Evolutionary conservation across 92 coral and sea anemone species (phyloP), one percentile per base, ranked within the genome.

Genomic region (Chrysogorgia sp.): DNA sequence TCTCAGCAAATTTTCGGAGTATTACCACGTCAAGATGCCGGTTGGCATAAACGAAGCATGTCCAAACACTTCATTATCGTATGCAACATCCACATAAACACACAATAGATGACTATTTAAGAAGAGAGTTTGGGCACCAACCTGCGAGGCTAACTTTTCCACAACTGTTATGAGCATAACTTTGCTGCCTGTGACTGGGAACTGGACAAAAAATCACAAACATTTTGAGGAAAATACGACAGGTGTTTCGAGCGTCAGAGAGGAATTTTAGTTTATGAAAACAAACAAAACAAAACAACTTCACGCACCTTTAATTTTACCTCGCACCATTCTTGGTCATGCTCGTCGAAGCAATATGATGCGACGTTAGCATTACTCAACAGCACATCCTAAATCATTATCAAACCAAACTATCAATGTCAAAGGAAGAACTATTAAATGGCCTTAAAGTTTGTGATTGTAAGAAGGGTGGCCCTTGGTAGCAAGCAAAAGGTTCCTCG

Each of bases 61-160:
- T n/a, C n/a, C n/a, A n/a, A n/a, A n/a, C n/a, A n/a, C n/a, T n/a
- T n/a, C n/a, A n/a, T n/a, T n/a, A n/a, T n/a, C n/a, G n/a, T n/a
- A n/a, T n/a, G n/a, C n/a, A n/a, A n/a, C n/a, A n/a, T n/a, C n/a
- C n/a, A n/a, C n/a, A n/a, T n/a, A n/a, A n/a, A n/a, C n/a, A n/a
- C n/a, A n/a, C n/a, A n/a, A n/a, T n/a, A n/a, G n/a, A n/a, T n/a
- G n/a, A n/a, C n/a, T n/a, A n/a, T n/a, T n/a, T n/a, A n/a, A n/a
- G n/a, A n/a, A n/a, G n/a, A n/a, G n/a, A n/a, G n/a, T 0, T 64
- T 33, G 20, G 71, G 0, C 23, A 53, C 76, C 9, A 66, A 93
- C 97, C 97, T 93, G 91, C 30, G 80, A 47, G 32, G 97, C 97
- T 24, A 93, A 58, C 78, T 87, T 88, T 71, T 93, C 97, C 45